These are phyloP conservation scores for Scaptomyza flava DNA, from an alignment of 2,888 invertebrate species.

Conservation along the genomic window DNA sequence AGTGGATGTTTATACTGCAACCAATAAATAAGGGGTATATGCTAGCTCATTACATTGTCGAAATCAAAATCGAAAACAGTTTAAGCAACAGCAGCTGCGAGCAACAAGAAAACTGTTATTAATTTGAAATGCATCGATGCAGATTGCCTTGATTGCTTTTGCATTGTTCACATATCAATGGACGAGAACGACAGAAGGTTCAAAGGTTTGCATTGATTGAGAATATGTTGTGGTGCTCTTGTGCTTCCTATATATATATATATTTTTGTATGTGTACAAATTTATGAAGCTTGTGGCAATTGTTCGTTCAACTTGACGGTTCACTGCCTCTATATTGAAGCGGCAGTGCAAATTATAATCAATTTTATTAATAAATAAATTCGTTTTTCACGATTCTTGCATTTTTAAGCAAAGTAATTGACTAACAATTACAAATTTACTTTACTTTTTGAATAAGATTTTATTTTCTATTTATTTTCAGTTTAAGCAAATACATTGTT, in stretches of 20 bases:
- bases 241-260: neutral
- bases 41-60: neutral
- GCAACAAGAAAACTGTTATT: constrained; percentile 3
- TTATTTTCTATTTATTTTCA: neutral
- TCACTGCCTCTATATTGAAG: too few relatives aligned
- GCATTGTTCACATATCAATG: constrained; percentile 24
- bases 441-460: neutral
- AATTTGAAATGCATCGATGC: constrained; percentile 20
- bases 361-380: neutral
- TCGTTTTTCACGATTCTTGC: too few relatives aligned
- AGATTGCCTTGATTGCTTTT: constrained; percentile 38
- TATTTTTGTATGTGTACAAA: constrained; percentile 7
- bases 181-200: neutral
- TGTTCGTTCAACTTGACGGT: neutral
- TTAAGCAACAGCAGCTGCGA: constrained; percentile 6
- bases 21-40: too few relatives aligned
- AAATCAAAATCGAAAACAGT: constrained; percentile 16
- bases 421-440: neutral
- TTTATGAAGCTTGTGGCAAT: constrained; percentile 14
- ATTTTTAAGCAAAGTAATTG: too few relatives aligned
- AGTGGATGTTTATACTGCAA: too few relatives aligned
- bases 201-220: constrained; percentile 22
- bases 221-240: constrained; percentile 6
- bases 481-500: neutral
- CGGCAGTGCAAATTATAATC: neutral